Conservation (phyloP, 2,888 invertebrate genomes). For the Drosophila anomalipes region DNA sequence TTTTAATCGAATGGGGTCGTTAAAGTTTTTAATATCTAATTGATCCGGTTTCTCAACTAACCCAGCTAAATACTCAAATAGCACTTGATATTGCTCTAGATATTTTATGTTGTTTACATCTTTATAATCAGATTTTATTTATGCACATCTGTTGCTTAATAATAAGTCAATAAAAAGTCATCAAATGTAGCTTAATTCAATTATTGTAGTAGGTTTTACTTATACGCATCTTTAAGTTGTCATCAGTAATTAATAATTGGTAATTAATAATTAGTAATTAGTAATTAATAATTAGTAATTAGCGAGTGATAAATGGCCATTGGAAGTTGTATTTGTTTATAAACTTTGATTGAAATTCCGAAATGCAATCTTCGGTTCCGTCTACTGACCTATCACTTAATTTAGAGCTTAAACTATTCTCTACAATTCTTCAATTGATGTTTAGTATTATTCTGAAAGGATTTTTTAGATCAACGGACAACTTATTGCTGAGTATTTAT, state of each 20-base stretch:
- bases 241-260: neutral
- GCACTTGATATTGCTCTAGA: neutral
- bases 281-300: neutral
- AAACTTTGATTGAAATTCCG: neutral
- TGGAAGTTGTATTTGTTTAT: neutral
- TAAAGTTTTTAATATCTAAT: neutral
- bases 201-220: neutral
- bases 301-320: neutral
- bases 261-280: neutral
- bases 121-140: neutral
- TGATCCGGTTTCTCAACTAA: neutral
- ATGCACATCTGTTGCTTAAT: neutral
- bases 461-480: neutral
- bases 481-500: neutral
- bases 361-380: neutral
- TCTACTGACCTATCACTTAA: neutral
- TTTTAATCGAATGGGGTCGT: neutral
- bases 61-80: neutral
- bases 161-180: neutral
- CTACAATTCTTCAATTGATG: neutral
- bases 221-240: neutral
- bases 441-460: neutral
- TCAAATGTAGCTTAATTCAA: neutral
- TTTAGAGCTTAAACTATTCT: neutral
- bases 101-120: neutral